phyloP scores from a whole-genome alignment of 1,140 invertebrate genomes.

The Drosophila bocki region DNA sequence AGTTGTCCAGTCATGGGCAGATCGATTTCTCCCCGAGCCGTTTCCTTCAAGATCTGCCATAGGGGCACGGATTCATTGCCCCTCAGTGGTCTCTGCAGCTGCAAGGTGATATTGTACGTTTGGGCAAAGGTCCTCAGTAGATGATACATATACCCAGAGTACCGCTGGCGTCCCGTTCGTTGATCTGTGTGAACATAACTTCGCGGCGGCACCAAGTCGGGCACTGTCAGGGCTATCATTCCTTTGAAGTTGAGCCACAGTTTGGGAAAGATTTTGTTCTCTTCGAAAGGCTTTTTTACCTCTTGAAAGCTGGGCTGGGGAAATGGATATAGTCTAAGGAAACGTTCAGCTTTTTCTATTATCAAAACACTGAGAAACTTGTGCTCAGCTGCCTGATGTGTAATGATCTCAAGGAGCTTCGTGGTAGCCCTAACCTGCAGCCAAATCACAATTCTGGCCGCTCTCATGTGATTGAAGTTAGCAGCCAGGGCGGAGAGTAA shows the following conservation, averaged over 20 bases:
- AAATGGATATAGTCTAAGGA: constrained; percentile 42
- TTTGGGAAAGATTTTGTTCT: constrained; percentile 12
- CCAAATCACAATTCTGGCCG: constrained; percentile 45
- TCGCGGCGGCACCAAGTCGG: constrained; percentile 30
- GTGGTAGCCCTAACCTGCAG: neutral
- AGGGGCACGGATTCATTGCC: rapidly evolving
- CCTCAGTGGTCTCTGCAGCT: neutral
- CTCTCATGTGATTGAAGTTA: constrained; percentile 36
- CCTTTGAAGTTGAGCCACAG: constrained; percentile 43
- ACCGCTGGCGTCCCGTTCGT: neutral
- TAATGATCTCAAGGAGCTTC: neutral
- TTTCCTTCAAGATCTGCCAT: neutral
- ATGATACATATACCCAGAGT: constrained; percentile 1
- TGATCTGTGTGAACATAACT: constrained; percentile 21
- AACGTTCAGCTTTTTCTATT: neutral
- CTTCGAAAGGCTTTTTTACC: rapidly evolving
- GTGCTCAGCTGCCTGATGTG: neutral
- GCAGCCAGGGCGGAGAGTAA: constrained; percentile 29
- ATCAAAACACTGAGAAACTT: constrained; percentile 36
- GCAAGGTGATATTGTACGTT: constrained; percentile 31
- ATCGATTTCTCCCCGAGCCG: constrained; percentile 24
- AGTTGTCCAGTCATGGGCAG: constrained; percentile 9
- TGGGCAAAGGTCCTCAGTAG: constrained; percentile 10
- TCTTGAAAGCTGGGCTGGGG: constrained; percentile 16
- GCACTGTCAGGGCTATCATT: constrained; percentile 14